Evolutionary conservation across 2,113 vertebrate genomes (phyloP), one percentile per base, ranked within the genome.

Genomic region (Passer domesticus): DNA sequence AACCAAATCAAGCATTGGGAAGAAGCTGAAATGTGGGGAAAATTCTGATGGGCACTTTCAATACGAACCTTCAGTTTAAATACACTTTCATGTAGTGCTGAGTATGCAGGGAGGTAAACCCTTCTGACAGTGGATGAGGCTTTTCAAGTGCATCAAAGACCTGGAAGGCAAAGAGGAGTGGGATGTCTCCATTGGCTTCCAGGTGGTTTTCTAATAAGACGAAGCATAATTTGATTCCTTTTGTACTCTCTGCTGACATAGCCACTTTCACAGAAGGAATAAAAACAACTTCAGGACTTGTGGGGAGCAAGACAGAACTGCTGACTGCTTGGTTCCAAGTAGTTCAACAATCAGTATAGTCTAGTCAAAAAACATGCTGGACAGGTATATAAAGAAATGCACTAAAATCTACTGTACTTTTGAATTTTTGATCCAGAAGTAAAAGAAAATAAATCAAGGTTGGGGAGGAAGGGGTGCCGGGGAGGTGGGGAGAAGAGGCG

Each of bases 111-210:
- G 68, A 90, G 23, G 52, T 67, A 83, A 96, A 56, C 56, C 91
- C 60, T 91, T 60, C 69, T 89, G 90, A 94, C 79, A 94, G 73
- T 78, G 90, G 66, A 77, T 68, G 68, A 89, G 44, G 60, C 72
- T 94, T 96, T 97, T 93, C 90, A 96, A 93, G 76, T 68, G 93
- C 56, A 94, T 93, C 88, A 96, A 96, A 97, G 93, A 88, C 49
- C 73, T 88, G 56, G 79, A 97, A 96, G 69, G 90, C 60, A 93
- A 94, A 83, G 82, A 86, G 56, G 75, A 94, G 76, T 92, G 73
- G 83, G 85, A 96, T 78, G 85, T 60, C 95, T 89, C 92, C 56
- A 92, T 18, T 78, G 64, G 75, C 50, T 90, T 96, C 79, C 90
- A 96, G 85, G 79, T 92, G 80, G 64, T 88, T 97, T 94, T 94